phyloP scores from a whole-genome alignment of 2,888 invertebrate genomes.

The Cantharis rufa region DNA sequence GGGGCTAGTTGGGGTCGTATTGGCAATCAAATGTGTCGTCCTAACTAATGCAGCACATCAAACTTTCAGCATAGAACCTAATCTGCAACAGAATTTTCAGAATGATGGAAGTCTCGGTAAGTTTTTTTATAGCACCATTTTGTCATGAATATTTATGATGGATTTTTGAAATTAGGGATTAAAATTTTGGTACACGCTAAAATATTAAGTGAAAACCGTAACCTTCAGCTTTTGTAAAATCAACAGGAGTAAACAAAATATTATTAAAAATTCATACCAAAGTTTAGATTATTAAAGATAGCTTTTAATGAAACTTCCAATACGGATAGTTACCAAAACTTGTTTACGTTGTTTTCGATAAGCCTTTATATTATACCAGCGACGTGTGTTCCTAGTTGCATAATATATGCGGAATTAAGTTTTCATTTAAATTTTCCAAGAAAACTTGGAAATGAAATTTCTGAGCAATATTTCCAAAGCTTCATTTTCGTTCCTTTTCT shows the following conservation, averaged over 20 bases:
- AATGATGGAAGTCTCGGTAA: constrained; percentile 30
- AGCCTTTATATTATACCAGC: not conserved
- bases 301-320: not conserved
- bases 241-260: not conserved
- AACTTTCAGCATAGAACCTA: constrained; percentile 23
- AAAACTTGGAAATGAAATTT: not conserved
- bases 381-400: not conserved
- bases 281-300: not conserved
- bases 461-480: not conserved
- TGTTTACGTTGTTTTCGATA: not conserved
- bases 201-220: not conserved
- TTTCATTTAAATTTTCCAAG: not conserved
- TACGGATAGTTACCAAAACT: not conserved
- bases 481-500: not conserved
- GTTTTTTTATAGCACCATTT: constrained; percentile 4
- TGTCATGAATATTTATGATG: not conserved
- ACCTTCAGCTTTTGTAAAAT: not conserved
- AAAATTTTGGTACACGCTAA: not conserved
- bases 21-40: constrained; percentile 37
- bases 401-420: not conserved
- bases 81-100: constrained; percentile 23
- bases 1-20: constrained; percentile 34
- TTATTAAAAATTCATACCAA: not conserved
- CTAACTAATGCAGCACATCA: constrained; percentile 24
- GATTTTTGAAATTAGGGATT: not conserved